Evolutionary conservation across 2,888 invertebrate genomes (phyloP), one percentile per base, ranked within the genome.

Genomic region (Helobdella robusta): DNA sequence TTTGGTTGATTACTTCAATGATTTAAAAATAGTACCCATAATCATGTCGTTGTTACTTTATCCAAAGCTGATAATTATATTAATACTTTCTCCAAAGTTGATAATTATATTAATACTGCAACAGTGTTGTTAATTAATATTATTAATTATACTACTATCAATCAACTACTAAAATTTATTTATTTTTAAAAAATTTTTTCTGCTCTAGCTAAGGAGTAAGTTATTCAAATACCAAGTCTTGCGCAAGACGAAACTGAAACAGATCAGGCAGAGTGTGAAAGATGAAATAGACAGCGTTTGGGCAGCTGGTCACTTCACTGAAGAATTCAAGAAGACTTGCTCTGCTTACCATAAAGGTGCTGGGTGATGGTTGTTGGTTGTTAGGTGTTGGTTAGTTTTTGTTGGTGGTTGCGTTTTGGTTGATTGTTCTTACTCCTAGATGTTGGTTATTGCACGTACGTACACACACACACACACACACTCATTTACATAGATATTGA

Each of bases 241-340:
- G 1, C 8, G 56, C n/a, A 56, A 30, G 23, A n/a, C 32, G 20
- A 28, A 56, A 30, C n/a, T 56, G 3, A 56, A 56, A 32, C 8
- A 11, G 11, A 30, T 28, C 28, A 30, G n/a, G 6, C 30, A 56
- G 25, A 56, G 32, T 30, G 32, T 56, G n/a, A 56, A 28, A 28
- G n/a, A 30, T n/a, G 56, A 56, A 8, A 56, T 56, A 11, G 32
- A 30, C 6, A 6, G 11, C 18, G n/a, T 56, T n/a, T 56, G 56
- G 56, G 32, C 20, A 56, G 32, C 28, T 56, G 28, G 56, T 28
- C 20, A 56, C 4, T 28, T 56, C 25, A 56, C 30, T 56, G 56
- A 56, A 56, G 56, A 56, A 30, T 56, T 25, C 32, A 56, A 18
- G 28, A 25, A 5, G 28, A 30, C 56, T 25, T 56, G 56, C 18